These are phyloP conservation scores for Calvadosia cruxmelitensis DNA, from an alignment of 30 jellyfish, hydroid and myxozoan species.

Conservation along the genomic window DNA sequence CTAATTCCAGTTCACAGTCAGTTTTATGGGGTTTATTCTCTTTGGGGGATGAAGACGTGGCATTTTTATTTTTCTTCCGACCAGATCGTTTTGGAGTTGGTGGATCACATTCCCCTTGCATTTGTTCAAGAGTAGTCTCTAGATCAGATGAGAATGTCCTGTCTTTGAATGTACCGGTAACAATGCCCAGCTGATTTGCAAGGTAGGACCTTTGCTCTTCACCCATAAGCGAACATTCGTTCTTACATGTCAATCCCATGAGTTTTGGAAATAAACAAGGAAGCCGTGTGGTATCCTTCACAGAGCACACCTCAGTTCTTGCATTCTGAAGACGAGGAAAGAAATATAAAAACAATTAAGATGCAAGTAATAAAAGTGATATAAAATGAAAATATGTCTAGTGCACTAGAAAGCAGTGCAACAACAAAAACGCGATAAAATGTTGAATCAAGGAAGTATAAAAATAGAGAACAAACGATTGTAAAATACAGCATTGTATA, in stretches of 20 bases:
- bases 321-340: slow-evolving; percentile 4
- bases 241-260: slow-evolving; percentile 63
- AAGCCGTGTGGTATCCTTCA: slow-evolving; percentile 4
- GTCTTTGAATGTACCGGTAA: slow-evolving; percentile 12
- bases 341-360: background rate
- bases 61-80: slow-evolving; percentile 3
- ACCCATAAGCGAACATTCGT: slow-evolving; percentile 77
- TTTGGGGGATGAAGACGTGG: background rate
- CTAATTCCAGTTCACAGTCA: background rate
- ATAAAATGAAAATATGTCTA: slow-evolving; percentile 2
- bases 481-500: no score
- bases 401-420: no score
- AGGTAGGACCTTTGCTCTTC: slow-evolving; percentile 19
- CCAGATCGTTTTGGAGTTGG: slow-evolving; percentile 17
- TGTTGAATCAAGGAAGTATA: no score
- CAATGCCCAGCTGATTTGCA: slow-evolving; percentile 23
- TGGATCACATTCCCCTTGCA: slow-evolving; percentile 13
- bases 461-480: no score
- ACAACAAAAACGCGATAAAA: no score
- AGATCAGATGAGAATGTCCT: slow-evolving; percentile 19
- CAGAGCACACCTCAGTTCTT: slow-evolving; percentile 12
- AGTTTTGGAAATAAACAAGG: slow-evolving; percentile 62
- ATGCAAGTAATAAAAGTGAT: background rate
- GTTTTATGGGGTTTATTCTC: background rate
- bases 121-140: slow-evolving; percentile 25